Percentiles rank a stretch among this genome's conserved stretches.
phyloP scores from a whole-genome alignment of 2,113 vertebrate species.

The Gymnorhina tibicen region DNA sequence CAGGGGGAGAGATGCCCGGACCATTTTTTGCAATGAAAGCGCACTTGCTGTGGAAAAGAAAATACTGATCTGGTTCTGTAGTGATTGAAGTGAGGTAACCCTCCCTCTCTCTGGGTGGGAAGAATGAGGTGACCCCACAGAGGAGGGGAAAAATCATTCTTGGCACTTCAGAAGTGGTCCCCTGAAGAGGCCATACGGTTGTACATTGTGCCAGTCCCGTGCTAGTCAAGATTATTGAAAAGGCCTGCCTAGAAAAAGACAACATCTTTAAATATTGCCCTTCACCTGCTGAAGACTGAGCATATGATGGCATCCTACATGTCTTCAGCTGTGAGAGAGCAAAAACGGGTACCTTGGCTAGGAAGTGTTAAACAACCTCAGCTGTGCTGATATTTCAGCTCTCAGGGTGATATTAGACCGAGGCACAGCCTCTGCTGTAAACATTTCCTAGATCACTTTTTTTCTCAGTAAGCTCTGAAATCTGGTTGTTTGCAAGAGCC shows the following conservation, averaged over 20 bases:
- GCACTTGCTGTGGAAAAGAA: neutral
- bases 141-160: neutral
- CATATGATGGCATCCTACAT: neutral
- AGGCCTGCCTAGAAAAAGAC: neutral
- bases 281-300: neutral
- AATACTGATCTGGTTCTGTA: neutral
- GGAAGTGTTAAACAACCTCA: neutral
- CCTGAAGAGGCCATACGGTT: neutral
- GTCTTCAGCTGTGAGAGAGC: neutral
- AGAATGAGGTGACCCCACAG: neutral
- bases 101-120: neutral
- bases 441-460: neutral
- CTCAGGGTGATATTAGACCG: rapidly evolving
- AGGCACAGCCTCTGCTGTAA: neutral
- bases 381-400: neutral
- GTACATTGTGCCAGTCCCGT: rapidly evolving
- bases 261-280: neutral
- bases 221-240: neutral
- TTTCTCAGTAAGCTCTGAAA: neutral
- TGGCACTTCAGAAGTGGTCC: neutral
- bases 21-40: neutral
- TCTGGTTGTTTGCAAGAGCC: neutral
- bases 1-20: rapidly evolving
- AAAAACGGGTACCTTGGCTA: neutral
- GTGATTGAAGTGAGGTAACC: neutral